phyloP scores from a whole-genome alignment of 2,113 vertebrate species.

The Triplophysa siluroides region DNA sequence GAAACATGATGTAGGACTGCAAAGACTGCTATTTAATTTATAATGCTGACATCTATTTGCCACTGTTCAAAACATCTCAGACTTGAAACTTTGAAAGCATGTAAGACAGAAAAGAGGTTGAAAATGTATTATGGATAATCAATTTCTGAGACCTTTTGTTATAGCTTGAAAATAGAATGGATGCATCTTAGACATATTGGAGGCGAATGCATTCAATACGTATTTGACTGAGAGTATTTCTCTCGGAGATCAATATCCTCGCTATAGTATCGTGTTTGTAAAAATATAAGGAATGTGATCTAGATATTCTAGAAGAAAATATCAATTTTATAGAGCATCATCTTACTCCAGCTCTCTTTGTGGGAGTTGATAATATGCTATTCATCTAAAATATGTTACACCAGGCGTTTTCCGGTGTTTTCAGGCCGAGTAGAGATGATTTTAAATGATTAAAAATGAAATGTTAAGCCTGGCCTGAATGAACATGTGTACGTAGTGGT shows the following conservation, averaged over 20 bases:
- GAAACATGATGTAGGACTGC: not conserved
- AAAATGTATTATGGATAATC: too few species aligned
- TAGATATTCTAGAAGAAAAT: too few species aligned
- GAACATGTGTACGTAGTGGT: not conserved
- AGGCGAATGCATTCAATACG: not conserved
- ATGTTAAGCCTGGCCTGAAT: too few species aligned
- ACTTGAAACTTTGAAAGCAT: not conserved
- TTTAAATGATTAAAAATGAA: not conserved
- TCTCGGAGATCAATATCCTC: too few species aligned
- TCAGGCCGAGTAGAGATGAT: not conserved
- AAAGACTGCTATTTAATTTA: not conserved
- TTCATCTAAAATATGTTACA: not conserved
- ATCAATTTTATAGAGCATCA: not conserved
- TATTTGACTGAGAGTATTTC: not conserved
- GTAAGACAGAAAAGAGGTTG: not conserved
- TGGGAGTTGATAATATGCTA: not conserved
- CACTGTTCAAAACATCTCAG: not conserved
- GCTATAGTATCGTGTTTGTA: too few species aligned
- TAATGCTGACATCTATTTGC: not conserved
- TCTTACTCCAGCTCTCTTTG: not conserved
- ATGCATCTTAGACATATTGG: not conserved
- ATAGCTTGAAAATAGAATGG: not conserved
- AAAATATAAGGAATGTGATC: too few species aligned
- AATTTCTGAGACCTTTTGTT: not conserved
- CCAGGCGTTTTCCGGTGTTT: too few species aligned